Conservation (phyloP, 2,797 vertebrate genomes). For the Notoglanidium macrostoma region DNA sequence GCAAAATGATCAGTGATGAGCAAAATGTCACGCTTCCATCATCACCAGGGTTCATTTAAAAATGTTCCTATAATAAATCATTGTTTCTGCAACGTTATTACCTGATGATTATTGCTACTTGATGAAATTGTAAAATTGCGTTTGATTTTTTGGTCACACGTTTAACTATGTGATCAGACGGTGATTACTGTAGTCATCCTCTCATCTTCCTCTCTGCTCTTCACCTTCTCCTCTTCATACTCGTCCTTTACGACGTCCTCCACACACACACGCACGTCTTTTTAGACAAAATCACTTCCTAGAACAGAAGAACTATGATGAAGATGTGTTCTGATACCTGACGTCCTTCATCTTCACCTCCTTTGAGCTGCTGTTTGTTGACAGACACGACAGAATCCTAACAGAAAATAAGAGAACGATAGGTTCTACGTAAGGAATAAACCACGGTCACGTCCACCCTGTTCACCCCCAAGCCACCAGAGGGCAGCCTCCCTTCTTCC, state of each 20-base stretch:
- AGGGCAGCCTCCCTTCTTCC: neutral
- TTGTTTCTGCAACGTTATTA: neutral
- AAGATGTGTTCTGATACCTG: neutral
- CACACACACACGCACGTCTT: neutral
- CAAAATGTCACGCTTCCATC: neutral
- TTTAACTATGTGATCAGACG: neutral
- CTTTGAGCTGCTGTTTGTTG: neutral
- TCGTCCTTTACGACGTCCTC: neutral
- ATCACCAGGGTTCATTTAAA: neutral
- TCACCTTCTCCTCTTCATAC: slow-evolving; percentile 3
- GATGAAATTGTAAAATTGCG: neutral
- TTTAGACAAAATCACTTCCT: neutral
- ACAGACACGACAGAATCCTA: neutral
- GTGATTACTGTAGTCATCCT: neutral
- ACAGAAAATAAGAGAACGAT: too few species aligned
- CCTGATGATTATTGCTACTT: neutral
- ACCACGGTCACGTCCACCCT: neutral
- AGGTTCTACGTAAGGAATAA: neutral
- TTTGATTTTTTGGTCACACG: neutral
- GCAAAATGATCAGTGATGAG: neutral
- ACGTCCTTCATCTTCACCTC: neutral
- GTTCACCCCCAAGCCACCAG: neutral
- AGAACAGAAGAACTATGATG: neutral
- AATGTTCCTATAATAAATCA: neutral
- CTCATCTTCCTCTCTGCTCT: slow-evolving; percentile 3